phyloP scores from a whole-genome alignment of 2,888 invertebrate genomes.

The Mesorhabditis spiculigera region DNA sequence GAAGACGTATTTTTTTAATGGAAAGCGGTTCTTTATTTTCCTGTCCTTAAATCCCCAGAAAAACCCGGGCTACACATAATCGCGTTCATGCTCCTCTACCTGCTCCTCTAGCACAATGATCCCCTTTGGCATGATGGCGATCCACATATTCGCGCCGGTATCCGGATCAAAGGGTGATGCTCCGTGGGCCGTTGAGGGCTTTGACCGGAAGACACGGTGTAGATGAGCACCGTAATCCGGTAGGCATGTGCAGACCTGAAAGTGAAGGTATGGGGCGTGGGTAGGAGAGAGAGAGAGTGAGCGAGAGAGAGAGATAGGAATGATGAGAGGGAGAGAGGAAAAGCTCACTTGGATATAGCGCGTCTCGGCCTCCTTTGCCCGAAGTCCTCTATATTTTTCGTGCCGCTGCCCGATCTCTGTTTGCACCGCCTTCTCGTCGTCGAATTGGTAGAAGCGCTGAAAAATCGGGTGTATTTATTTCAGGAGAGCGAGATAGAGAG shows the following conservation, averaged over 20 bases:
- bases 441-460: conserved; percentile 30
- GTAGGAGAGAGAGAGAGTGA: too few relatives aligned
- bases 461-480: too few relatives aligned
- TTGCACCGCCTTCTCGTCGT: conserved; percentile 33
- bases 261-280: neutral
- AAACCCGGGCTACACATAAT: too few relatives aligned
- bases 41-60: too few relatives aligned
- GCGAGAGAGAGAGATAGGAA: too few relatives aligned
- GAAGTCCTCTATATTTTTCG: conserved; percentile 52
- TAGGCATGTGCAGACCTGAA: conserved; percentile 57
- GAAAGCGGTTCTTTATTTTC: too few relatives aligned
- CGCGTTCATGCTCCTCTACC: conserved; percentile 20
- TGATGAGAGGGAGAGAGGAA: too few relatives aligned
- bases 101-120: conserved; percentile 59
- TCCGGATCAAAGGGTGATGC: conserved; percentile 57
- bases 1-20: conserved; percentile 15
- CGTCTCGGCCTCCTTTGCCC: conserved; percentile 59
- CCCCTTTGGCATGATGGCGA: conserved; percentile 60
- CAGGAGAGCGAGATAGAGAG: too few relatives aligned
- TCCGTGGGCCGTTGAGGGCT: conserved; percentile 32
- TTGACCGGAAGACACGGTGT: conserved; percentile 60
- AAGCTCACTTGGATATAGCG: conserved; percentile 47
- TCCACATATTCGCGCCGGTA: conserved; percentile 57
- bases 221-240: conserved; percentile 63
- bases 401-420: conserved; percentile 54